Base-by-base conservation (phyloP, 2,888 invertebrate genomes). In the Lepidocyrtoides sp. region DNA sequence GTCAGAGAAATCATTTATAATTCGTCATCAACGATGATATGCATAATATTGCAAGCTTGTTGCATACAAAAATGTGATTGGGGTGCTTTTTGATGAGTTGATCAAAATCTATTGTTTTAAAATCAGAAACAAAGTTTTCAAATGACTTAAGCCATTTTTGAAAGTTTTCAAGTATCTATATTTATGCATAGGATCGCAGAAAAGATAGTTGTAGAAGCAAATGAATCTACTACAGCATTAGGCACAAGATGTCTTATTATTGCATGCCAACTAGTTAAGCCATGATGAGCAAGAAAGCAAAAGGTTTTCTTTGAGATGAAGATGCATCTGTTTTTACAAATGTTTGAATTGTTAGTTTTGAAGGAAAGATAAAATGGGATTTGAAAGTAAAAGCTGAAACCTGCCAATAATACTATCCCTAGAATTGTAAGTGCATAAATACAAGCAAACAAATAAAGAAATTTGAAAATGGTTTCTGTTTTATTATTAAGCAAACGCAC, bases 331-430 rank as follows among this genome's bases (percentile, higher is more conserved):
- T 54, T 36, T 26, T 60, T 26, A 60, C 26, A 60, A 26, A 60
- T 29, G 60, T 29, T 60, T 20, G 12, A 29, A 4, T 23, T 60
- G 60, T 60, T 60, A 10, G 7, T 82, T 41, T 12, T 66, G 17
- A 54, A 69, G 54, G 60, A 26, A 60, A 26, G 60, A 60, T 26
- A 57, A 84, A 84, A 26, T 3, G 0, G 72, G n/a, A 17, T 84
- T 79, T 81, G 79, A 88, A 88, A 88, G 79, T 81, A 81, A 77
- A 79, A 79, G 81, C 54, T 88, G 5, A n/a, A n/a, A 41, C 23
- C 10, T 75, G 75, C 26, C 14, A 60, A 75, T 69, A 10, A 4
- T 41, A 60, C 26, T 14, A 7, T 23, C 48, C 17, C 29, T 17
- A 20, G 44, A 26, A 63, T 32, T 23, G 54, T 54, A 12, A 63